phyloP scores from a whole-genome alignment of 2,113 vertebrate genomes.

The Proteles cristata region DNA sequence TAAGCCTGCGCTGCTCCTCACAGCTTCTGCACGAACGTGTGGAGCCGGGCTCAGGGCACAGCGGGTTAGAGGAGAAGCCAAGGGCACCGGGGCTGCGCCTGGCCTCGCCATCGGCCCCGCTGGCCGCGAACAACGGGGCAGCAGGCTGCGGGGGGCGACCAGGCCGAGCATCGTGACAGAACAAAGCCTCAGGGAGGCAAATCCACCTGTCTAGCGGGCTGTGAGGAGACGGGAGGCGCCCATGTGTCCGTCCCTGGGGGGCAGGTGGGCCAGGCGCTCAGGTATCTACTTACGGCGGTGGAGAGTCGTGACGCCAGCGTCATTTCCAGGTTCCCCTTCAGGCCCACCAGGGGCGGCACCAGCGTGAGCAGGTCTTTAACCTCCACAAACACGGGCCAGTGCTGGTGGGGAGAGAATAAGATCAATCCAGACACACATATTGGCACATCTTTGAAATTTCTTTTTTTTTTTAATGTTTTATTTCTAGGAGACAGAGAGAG shows the following conservation, averaged over 20 bases:
- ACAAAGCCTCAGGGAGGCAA: not conserved
- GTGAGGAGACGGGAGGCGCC: not conserved
- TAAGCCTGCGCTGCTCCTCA: not conserved
- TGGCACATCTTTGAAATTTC: not conserved
- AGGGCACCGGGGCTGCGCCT: not conserved
- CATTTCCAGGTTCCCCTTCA: constrained; percentile 99
- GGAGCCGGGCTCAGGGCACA: not conserved
- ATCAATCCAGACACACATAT: not conserved
- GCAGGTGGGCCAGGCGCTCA: not conserved
- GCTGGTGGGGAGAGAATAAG: constrained; percentile 84
- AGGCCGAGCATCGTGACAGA: not conserved
- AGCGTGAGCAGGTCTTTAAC: constrained; percentile 93
- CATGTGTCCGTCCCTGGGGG: too few species aligned
- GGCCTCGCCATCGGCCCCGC: not conserved
- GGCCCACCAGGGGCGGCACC: constrained; percentile 95
- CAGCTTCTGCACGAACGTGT: not conserved
- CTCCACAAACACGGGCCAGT: constrained; percentile 94
- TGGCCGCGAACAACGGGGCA: not conserved
- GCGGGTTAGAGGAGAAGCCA: not conserved
- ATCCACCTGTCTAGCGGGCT: not conserved
- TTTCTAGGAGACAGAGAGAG: too few species aligned
- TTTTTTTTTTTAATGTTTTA: not conserved
- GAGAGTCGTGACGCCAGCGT: constrained; percentile 96
- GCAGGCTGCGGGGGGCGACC: not conserved
- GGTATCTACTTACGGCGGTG: constrained; percentile 90